Percentiles rank a stretch among this genome's conserved stretches.
Conservation (phyloP, 2,797 vertebrate genomes). For the Nyctibius grandis region DNA sequence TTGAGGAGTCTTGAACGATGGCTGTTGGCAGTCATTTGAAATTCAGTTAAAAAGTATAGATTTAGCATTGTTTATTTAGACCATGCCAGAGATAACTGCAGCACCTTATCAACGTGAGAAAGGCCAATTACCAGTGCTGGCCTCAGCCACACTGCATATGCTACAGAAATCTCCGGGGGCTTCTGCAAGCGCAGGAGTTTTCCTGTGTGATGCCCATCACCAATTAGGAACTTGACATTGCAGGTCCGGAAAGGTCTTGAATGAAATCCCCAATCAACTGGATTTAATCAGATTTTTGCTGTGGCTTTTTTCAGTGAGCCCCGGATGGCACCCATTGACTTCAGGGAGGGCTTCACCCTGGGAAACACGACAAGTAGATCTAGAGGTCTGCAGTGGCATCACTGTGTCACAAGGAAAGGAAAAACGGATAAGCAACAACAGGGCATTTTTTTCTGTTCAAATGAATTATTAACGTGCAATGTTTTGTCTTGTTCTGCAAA, state of each 20-base stretch:
- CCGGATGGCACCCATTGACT: not conserved
- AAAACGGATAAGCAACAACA: not conserved
- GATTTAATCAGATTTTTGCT: not conserved
- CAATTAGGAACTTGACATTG: not conserved
- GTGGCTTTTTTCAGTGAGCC: not conserved
- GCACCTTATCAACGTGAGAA: not conserved
- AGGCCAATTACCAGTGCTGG: not conserved
- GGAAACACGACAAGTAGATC: not conserved
- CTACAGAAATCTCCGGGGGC: not conserved
- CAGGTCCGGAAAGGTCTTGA: not conserved
- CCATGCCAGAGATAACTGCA: not conserved
- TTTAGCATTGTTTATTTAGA: not conserved
- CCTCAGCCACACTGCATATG: accelerated
- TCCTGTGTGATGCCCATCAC: not conserved
- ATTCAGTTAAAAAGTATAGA: not conserved
- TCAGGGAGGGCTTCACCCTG: not conserved
- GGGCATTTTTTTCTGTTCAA: not conserved
- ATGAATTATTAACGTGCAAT: not conserved
- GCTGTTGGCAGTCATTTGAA: not conserved
- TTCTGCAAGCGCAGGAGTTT: not conserved
- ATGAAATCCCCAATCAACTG: not conserved
- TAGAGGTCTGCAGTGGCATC: not conserved
- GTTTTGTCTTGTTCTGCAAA: not conserved
- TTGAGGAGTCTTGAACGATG: not conserved
- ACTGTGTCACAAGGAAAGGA: not conserved